Conservation (phyloP, 1,140 invertebrate species). For the Drosophila trapezifrons region DNA sequence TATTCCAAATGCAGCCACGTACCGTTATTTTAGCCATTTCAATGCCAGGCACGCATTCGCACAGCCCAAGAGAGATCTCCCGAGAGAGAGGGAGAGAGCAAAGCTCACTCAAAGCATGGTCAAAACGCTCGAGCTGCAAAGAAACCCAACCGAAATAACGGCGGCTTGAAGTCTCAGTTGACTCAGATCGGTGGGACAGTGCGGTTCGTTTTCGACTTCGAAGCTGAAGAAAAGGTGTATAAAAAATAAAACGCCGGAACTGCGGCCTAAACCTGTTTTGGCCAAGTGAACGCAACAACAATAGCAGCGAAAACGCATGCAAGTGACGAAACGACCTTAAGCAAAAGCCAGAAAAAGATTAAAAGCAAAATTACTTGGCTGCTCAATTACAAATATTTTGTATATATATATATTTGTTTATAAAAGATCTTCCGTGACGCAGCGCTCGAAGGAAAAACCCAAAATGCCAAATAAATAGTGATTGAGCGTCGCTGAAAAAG, state of each 20-base stretch:
- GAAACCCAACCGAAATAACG: slow-evolving; percentile 35
- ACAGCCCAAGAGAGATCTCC: slow-evolving; percentile 9
- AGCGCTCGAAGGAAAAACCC: not conserved
- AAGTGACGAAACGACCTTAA: slow-evolving; percentile 77
- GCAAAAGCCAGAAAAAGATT: slow-evolving; percentile 36
- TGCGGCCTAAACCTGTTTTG: slow-evolving; percentile 66
- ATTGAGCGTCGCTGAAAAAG: slow-evolving; percentile 1
- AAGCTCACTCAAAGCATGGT: slow-evolving; percentile 3
- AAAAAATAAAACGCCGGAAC: slow-evolving; percentile 51
- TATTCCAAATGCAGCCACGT: slow-evolving; percentile 14
- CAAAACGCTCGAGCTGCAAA: slow-evolving; percentile 4
- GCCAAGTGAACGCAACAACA: slow-evolving; percentile 47
- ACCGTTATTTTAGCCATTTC: slow-evolving; percentile 42
- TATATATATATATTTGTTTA: slow-evolving; percentile 6
- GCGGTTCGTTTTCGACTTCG: slow-evolving; percentile 44
- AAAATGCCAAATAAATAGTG: slow-evolving; percentile 8
- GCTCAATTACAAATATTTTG: slow-evolving; percentile 5
- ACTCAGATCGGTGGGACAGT: slow-evolving; percentile 35
- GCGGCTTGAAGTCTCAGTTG: slow-evolving; percentile 49
- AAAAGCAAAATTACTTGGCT: slow-evolving; percentile 22
- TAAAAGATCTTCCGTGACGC: slow-evolving; percentile 13
- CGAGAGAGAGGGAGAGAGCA: slow-evolving; percentile 16
- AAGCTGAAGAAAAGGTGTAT: slow-evolving; percentile 16
- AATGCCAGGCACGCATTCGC: slow-evolving; percentile 56
- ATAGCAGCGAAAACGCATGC: slow-evolving; percentile 57